Base-by-base conservation (phyloP, 2,113 vertebrate genomes). In the Sinocyclocheilus grahami region DNA sequence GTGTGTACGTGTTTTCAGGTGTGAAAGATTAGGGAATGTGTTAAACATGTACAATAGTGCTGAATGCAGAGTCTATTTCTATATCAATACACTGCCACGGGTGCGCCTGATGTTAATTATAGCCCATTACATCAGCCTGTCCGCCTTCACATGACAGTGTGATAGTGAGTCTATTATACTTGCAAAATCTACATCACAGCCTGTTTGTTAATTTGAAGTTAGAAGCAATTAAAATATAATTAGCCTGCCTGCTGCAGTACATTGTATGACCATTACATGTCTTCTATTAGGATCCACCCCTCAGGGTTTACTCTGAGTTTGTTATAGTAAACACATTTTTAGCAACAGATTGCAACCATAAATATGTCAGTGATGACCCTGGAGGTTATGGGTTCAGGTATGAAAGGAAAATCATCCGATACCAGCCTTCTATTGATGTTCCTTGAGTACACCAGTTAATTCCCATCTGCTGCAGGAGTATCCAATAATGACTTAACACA, bases 51-150 rank as follows among this genome's bases (percentile, higher is more conserved):
- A 72, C 65, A 72, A 72, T 55, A n/a, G 80, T 46, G 33, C 75
- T 72, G 88, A 86, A 84, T 74, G 79, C 85, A 83, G 16, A 87
- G 67, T 30, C 77, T 42, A 90, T 93, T 90, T 92, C 86, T 92
- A 92, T 92, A 90, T 91, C 88, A 91, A 93, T 91, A 89, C 84
- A 74, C 60, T 86, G 86, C 60, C 84, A 85, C 87, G 89, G 88
- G 88, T 90, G 18, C 86, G 88, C 84, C 87, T 94, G 94, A 91
- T 86, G 82, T 90, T 95, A 95, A 93, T 93, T 94, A 93, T 60
- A 90, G 90, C 89, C 87, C 86, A 90, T 93, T 91, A 91, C 91
- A 86, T 88, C 83, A 86, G 83, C 82, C 89, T 91, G 91, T 93
- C 92, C 92, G 91, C 92, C 92, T 92, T 89, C 91, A 87, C 88